Percentiles rank a stretch among this genome's conserved stretches.
These are phyloP conservation scores for Crenuchus spilurus DNA, from an alignment of 2,797 vertebrate genomes.

Conservation along the genomic window DNA sequence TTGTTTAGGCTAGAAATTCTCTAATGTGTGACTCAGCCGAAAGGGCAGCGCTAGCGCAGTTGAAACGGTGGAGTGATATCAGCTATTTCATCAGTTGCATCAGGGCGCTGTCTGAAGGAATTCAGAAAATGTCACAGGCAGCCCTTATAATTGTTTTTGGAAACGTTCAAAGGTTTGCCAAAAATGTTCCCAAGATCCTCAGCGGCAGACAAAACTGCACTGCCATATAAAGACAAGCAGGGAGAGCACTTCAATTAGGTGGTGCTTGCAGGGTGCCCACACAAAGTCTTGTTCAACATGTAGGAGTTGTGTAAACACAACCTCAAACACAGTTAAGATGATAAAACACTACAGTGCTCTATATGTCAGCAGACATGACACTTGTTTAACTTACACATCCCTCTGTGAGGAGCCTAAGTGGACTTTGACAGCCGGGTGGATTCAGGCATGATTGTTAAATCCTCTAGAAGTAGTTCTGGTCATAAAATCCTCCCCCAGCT, in stretches of 20 bases:
- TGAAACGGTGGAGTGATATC: conserved; percentile 27
- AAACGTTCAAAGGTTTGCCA: conserved; percentile 54
- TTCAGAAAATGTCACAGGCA: conserved; percentile 49
- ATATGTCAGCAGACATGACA: conserved; percentile 6
- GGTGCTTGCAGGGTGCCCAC: conserved; percentile 27
- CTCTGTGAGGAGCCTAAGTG: conserved; percentile 15
- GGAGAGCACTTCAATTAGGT: conserved; percentile 33
- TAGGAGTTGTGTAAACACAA: conserved; percentile 17
- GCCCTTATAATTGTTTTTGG: conserved; percentile 63
- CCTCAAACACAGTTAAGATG: conserved; percentile 9
- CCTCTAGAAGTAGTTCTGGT: conserved; percentile 52
- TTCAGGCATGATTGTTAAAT: conserved; percentile 61
- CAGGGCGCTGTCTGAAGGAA: conserved; percentile 45
- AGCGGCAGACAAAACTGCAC: conserved; percentile 64
- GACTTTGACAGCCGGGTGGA: conserved; percentile 29
- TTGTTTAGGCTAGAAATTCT: conserved; percentile 1
- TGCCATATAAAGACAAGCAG: conserved; percentile 73
- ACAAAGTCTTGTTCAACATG: conserved; percentile 16
- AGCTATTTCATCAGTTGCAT: conserved; percentile 52
- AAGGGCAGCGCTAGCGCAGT: not conserved
- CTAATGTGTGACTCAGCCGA: not conserved
- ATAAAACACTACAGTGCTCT: conserved; percentile 19
- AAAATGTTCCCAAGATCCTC: conserved; percentile 56
- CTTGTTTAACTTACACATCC: conserved; percentile 36
- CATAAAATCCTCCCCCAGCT: conserved; percentile 42